Conservation (phyloP, 2,797 vertebrate genomes). For the Lophotriccus pileatus region DNA sequence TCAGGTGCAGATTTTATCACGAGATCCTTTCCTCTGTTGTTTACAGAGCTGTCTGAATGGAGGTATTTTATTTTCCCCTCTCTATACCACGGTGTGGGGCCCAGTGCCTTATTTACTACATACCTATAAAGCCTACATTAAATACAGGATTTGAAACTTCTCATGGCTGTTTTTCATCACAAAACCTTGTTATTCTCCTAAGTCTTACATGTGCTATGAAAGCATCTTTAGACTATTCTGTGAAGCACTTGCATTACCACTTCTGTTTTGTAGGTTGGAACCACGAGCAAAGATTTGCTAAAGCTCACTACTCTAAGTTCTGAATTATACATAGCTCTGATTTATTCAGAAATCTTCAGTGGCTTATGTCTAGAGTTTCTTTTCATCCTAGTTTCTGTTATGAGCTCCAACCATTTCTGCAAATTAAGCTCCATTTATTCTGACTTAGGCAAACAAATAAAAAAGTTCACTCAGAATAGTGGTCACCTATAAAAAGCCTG, state of each 20-base stretch:
- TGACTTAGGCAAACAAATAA: not conserved
- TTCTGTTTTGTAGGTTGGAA: not conserved
- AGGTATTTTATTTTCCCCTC: not conserved
- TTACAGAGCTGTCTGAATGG: not conserved
- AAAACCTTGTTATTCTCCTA: not conserved
- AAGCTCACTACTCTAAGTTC: not conserved
- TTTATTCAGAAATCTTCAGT: not conserved
- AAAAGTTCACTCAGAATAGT: not conserved
- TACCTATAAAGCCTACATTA: not conserved
- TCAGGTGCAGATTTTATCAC: not conserved
- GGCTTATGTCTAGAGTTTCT: not conserved
- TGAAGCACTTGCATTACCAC: not conserved
- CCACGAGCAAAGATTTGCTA: not conserved
- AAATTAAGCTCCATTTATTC: not conserved
- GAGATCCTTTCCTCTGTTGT: not conserved
- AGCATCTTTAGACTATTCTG: not conserved
- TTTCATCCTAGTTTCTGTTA: not conserved
- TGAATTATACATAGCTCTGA: not conserved
- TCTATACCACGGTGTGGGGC: rapidly evolving
- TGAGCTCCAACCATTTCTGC: not conserved
- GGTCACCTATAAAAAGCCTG: not conserved
- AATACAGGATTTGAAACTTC: not conserved
- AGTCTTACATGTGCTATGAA: not conserved
- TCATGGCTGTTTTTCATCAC: not conserved
- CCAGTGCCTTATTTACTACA: not conserved